A percentile compares a stretch with the other conserved stretches of the same genome.
phyloP scores from a whole-genome alignment of 92 coral and sea anemone species.

The Epizoanthus illoricatus region DNA sequence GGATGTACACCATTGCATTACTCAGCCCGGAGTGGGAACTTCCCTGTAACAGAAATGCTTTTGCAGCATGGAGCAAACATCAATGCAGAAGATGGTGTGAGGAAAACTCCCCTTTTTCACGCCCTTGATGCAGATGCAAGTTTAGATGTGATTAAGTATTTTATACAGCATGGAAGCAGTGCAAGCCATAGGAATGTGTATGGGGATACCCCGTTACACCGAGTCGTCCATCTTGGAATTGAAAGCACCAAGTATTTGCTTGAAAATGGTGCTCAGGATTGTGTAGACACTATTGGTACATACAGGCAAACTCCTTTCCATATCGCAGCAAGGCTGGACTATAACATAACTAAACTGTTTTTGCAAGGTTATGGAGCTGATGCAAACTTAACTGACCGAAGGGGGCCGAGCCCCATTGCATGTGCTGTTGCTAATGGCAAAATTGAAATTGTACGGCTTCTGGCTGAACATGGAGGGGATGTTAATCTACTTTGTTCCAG shows the following conservation, averaged over 20 bases:
- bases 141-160: slow-evolving; percentile 29
- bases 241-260: slow-evolving; percentile 28
- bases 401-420: slow-evolving; percentile 38
- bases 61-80: slow-evolving; percentile 24
- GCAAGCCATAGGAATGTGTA: slow-evolving; percentile 15
- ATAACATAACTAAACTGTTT: slow-evolving; percentile 17
- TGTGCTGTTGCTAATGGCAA: slow-evolving; percentile 18
- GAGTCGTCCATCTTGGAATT: slow-evolving; percentile 25
- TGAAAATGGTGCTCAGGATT: slow-evolving; percentile 13
- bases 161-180: slow-evolving; percentile 17
- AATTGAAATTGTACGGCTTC: slow-evolving; percentile 8
- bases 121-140: slow-evolving; percentile 33
- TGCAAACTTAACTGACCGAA: slow-evolving; percentile 34
- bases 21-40: slow-evolving; percentile 28
- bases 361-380: slow-evolving; percentile 29
- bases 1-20: slow-evolving; percentile 36
- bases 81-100: slow-evolving; percentile 37
- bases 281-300: slow-evolving; percentile 18
- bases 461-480: slow-evolving; percentile 27
- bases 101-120: slow-evolving; percentile 36
- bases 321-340: slow-evolving; percentile 32
- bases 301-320: slow-evolving; percentile 37
- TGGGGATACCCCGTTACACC: slow-evolving; percentile 38
- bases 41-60: slow-evolving; percentile 20
- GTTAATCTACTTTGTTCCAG: slow-evolving; percentile 31